Conservation (phyloP, 30 jellyfish, hydroid and myxozoan genomes). For the Aurelia aurita region DNA sequence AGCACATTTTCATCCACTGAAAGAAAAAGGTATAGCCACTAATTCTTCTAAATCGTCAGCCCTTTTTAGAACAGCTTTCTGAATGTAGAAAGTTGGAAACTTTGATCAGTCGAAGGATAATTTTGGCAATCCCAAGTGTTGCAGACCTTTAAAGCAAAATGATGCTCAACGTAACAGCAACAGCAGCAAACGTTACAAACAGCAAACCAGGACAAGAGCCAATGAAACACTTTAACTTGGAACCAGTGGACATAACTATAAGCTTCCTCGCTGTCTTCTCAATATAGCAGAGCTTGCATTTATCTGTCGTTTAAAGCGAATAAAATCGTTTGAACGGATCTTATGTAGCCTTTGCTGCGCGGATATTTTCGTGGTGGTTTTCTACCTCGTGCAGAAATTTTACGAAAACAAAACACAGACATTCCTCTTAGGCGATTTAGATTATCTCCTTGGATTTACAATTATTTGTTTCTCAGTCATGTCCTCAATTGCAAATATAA, state of each 20-base stretch:
- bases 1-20: too few species aligned
- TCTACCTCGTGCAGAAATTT: constrained; percentile 3
- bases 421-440: background rate
- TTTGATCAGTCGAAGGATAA: too few species aligned
- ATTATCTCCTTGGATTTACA: background rate
- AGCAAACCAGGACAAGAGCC: too few species aligned
- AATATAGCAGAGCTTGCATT: constrained; percentile 21
- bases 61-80: too few species aligned
- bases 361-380: constrained; percentile 14
- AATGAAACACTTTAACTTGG: too few species aligned
- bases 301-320: background rate
- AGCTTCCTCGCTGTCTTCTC: constrained; percentile 33
- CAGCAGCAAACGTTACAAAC: too few species aligned
- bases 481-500: constrained; percentile 54
- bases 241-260: background rate
- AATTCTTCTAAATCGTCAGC: too few species aligned
- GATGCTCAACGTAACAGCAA: too few species aligned
- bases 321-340: constrained; percentile 25
- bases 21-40: too few species aligned
- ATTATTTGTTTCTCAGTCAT: constrained; percentile 5
- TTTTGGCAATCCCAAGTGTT: too few species aligned
- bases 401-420: background rate
- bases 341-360: constrained; percentile 50
- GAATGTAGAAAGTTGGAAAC: too few species aligned
- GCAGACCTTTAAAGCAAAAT: too few species aligned